These are phyloP conservation scores for Apeltes quadracus DNA, from an alignment of 2,113 vertebrate species.

Conservation along the genomic window DNA sequence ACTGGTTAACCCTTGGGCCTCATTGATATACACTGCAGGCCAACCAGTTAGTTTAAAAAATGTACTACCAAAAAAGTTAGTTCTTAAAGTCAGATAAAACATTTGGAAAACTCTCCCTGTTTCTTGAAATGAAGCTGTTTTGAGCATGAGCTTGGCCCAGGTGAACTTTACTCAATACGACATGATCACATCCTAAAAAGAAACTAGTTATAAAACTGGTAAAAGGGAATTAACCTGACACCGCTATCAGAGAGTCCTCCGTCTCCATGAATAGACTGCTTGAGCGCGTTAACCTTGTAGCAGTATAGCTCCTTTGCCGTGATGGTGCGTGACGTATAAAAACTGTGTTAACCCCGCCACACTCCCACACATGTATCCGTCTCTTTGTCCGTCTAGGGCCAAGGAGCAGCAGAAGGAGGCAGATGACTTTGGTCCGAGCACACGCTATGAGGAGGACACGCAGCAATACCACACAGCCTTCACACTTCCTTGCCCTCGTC, in stretches of 20 bases:
- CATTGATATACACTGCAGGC: background rate
- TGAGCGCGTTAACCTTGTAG: slow-evolving; percentile 16
- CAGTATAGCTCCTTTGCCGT: background rate
- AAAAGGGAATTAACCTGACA: background rate
- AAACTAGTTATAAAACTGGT: background rate
- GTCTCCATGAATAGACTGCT: background rate
- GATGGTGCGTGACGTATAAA: background rate
- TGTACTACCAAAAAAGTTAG: background rate
- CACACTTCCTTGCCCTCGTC: slow-evolving; percentile 29
- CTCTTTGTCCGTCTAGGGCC: slow-evolving; percentile 35
- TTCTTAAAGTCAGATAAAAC: slow-evolving; percentile 1
- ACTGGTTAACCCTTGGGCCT: background rate
- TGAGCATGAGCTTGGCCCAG: background rate
- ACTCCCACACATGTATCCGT: slow-evolving; percentile 3
- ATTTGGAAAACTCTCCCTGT: background rate
- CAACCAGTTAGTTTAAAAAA: background rate
- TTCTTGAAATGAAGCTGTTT: slow-evolving; percentile 4
- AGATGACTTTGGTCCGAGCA: slow-evolving; percentile 34
- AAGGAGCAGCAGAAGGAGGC: slow-evolving; percentile 27
- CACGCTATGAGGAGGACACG: slow-evolving; percentile 15
- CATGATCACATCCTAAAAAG: slow-evolving; percentile 7
- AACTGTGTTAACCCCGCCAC: background rate
- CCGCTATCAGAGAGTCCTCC: background rate
- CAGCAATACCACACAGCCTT: slow-evolving; percentile 26
- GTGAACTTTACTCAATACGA: slow-evolving; percentile 23